phyloP scores from a whole-genome alignment of 2,113 vertebrate species.

The Gnathonemus echidnorhynchus region DNA sequence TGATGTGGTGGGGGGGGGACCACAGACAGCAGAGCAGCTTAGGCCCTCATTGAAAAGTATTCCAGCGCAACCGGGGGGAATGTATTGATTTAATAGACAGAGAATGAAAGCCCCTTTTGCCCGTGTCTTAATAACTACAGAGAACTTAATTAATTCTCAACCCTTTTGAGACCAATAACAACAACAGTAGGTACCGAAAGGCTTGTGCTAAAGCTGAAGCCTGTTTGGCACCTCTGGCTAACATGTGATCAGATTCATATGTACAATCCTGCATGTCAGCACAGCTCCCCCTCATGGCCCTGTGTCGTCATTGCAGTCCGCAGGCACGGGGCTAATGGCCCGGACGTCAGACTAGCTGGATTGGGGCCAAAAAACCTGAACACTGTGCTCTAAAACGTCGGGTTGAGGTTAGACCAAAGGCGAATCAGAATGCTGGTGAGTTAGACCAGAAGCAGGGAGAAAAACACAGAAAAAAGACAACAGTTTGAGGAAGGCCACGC shows the following conservation, averaged over 20 bases:
- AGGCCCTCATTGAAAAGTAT: conserved; percentile 26
- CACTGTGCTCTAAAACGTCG: background rate
- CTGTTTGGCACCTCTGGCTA: background rate
- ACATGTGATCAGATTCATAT: background rate
- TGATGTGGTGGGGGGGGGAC: background rate
- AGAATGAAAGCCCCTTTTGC: conserved; percentile 42
- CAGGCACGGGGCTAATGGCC: background rate
- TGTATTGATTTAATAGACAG: conserved; percentile 41
- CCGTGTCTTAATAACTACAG: background rate
- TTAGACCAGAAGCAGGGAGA: background rate
- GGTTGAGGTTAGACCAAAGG: background rate
- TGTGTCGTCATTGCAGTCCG: background rate
- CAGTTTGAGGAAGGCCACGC: background rate
- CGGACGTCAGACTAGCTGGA: background rate
- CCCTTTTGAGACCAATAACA: conserved; percentile 6
- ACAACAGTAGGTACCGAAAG: background rate
- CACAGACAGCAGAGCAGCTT: conserved; percentile 28
- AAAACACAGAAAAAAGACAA: background rate
- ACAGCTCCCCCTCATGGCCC: background rate
- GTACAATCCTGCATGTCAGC: background rate
- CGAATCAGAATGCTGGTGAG: background rate
- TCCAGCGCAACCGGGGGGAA: background rate
- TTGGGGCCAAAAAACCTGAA: background rate
- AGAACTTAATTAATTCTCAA: conserved; percentile 12
- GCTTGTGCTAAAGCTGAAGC: too few species aligned